Conservation (phyloP, 2,888 invertebrate genomes). For the Biston betularia region DNA sequence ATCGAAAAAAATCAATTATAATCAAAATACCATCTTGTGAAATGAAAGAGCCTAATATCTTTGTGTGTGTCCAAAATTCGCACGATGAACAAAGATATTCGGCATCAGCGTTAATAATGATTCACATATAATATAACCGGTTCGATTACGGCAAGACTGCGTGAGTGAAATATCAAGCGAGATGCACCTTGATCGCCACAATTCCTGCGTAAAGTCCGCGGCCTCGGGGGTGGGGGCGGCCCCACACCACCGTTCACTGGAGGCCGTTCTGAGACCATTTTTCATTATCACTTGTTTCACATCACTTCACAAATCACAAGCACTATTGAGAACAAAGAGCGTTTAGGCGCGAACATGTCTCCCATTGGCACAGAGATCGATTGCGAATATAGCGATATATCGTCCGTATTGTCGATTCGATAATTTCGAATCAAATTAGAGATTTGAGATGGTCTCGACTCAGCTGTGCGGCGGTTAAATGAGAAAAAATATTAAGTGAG, state of each 20-base stretch:
- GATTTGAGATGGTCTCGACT: slow-evolving; percentile 49
- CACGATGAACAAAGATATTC: slow-evolving; percentile 39
- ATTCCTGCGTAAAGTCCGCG: slow-evolving; percentile 83
- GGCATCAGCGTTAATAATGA: slow-evolving; percentile 30
- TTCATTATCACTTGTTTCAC: slow-evolving; percentile 74
- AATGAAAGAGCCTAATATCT: background rate
- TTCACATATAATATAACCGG: slow-evolving; percentile 41
- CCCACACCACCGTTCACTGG: slow-evolving; percentile 75
- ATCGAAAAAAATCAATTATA: slow-evolving; percentile 29
- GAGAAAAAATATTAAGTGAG: slow-evolving; percentile 60
- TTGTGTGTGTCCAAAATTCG: slow-evolving; percentile 15
- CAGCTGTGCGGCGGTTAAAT: slow-evolving; percentile 53
- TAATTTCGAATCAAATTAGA: slow-evolving; percentile 47
- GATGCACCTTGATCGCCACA: slow-evolving; percentile 86
- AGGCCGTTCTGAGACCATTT: slow-evolving; percentile 81
- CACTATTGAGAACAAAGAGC: slow-evolving; percentile 48
- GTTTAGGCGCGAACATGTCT: slow-evolving; percentile 40
- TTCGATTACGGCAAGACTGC: slow-evolving; percentile 43
- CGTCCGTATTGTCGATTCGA: slow-evolving; percentile 49
- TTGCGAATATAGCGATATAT: slow-evolving; percentile 33
- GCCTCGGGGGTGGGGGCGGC: slow-evolving; percentile 74
- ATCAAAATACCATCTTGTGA: slow-evolving; percentile 15
- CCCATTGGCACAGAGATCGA: slow-evolving; percentile 41
- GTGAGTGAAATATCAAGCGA: slow-evolving; percentile 45
- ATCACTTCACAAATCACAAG: slow-evolving; percentile 55